These are phyloP conservation scores for Chaenogobius annularis DNA, from an alignment of 2,113 vertebrate species.

Conservation along the genomic window DNA sequence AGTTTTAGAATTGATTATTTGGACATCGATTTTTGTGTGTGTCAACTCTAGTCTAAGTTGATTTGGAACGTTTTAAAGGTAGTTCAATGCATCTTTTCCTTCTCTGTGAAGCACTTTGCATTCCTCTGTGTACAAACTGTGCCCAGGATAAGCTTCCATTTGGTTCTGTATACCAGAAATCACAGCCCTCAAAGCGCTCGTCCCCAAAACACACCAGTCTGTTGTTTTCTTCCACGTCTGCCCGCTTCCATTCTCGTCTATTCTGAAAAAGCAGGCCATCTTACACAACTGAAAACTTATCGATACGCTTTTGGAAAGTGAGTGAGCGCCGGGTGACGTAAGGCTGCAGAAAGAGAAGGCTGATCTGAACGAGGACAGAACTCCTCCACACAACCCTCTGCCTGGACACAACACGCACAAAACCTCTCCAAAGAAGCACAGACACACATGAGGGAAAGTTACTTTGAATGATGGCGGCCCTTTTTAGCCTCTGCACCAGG, in stretches of 20 bases:
- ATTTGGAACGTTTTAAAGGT: too few relatives aligned
- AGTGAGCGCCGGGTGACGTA: conserved; percentile 57
- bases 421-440: conserved; percentile 23
- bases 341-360: conserved; percentile 64
- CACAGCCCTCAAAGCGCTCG: background rate
- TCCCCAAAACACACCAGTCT: background rate
- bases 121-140: too few relatives aligned
- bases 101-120: too few relatives aligned
- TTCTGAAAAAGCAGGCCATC: conserved; percentile 27
- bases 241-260: background rate
- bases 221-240: background rate
- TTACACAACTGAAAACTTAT: conserved; percentile 48
- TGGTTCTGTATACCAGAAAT: too few relatives aligned
- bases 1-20: too few relatives aligned
- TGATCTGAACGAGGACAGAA: conserved; percentile 51
- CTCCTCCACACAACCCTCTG: conserved; percentile 38
- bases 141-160: too few relatives aligned
- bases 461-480: background rate
- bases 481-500: background rate
- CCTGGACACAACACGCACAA: background rate
- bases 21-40: too few relatives aligned
- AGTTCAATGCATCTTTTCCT: too few relatives aligned
- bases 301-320: conserved; percentile 31
- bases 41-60: too few relatives aligned
- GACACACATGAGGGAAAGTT: background rate